These are phyloP conservation scores for Rhadinocentrus ornatus DNA, from an alignment of 2,797 vertebrate genomes.

Conservation along the genomic window DNA sequence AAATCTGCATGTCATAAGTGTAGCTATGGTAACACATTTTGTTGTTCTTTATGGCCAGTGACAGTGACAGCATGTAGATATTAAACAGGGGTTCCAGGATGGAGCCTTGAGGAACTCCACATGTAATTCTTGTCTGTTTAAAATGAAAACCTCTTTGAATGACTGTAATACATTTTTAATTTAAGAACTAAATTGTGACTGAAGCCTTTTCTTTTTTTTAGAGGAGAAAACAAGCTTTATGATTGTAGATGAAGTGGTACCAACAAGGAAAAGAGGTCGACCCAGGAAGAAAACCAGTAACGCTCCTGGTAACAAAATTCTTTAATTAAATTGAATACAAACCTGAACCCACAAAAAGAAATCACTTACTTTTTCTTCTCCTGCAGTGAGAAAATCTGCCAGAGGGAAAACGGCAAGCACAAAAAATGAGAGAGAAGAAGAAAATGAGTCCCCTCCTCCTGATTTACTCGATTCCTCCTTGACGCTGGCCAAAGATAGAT, in stretches of 20 bases:
- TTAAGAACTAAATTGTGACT: too few species aligned
- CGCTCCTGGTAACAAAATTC: constrained; percentile 81
- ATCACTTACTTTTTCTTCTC: background rate
- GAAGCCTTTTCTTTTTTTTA: constrained; percentile 10
- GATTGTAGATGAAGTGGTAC: constrained; percentile 72
- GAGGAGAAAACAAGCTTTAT: constrained; percentile 82
- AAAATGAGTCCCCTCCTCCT: background rate
- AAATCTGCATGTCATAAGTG: too few species aligned
- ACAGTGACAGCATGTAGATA: too few species aligned
- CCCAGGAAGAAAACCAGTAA: constrained; percentile 65
- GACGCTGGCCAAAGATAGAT: background rate
- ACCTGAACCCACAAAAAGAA: constrained; percentile 43
- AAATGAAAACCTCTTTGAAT: too few species aligned
- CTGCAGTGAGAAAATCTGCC: constrained; percentile 63
- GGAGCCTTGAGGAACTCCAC: too few species aligned
- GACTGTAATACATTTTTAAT: too few species aligned
- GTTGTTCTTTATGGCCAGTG: too few species aligned
- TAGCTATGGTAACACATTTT: too few species aligned
- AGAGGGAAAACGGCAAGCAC: constrained; percentile 13
- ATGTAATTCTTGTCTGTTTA: too few species aligned
- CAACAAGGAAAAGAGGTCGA: constrained; percentile 37
- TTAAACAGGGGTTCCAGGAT: too few species aligned
- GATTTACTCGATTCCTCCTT: background rate
- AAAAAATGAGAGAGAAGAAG: constrained; percentile 8
- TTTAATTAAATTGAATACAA: constrained; percentile 72